These are phyloP conservation scores for Chrysolina americana DNA, from an alignment of 2,888 invertebrate genomes.

Conservation along the genomic window DNA sequence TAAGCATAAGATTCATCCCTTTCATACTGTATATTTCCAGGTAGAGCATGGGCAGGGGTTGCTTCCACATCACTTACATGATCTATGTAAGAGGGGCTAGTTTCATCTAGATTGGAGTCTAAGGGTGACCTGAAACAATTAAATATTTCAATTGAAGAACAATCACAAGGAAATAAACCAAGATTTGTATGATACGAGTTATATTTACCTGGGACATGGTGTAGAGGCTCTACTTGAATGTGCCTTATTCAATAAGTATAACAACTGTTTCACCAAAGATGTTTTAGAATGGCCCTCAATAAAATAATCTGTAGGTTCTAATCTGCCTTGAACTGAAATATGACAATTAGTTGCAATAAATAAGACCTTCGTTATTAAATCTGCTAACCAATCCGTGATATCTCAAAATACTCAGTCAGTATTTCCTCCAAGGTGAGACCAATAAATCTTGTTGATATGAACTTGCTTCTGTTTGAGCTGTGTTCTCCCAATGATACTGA, in stretches of 20 bases:
- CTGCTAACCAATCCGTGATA: conserved; percentile 64
- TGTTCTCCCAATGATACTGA: conserved; percentile 59
- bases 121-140: conserved; percentile 44
- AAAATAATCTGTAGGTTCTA: conserved; percentile 64
- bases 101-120: conserved; percentile 43
- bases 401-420: conserved; percentile 64
- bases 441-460: conserved; percentile 62
- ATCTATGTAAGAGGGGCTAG: conserved; percentile 41
- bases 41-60: conserved; percentile 57
- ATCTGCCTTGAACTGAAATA: conserved; percentile 62
- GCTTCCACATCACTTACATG: conserved; percentile 56
- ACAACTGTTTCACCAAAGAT: conserved; percentile 59
- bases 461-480: conserved; percentile 57
- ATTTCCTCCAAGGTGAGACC: conserved; percentile 65
- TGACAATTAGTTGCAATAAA: conserved; percentile 6
- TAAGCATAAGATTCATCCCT: conserved; percentile 39
- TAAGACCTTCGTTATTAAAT: conserved; percentile 6
- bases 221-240: conserved; percentile 50
- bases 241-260: conserved; percentile 61
- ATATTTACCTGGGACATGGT: conserved; percentile 51
- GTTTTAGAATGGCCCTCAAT: conserved; percentile 53
- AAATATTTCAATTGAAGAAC: neutral
- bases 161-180: neutral
- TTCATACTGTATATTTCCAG: conserved; percentile 53
- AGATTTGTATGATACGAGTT: neutral